These are phyloP conservation scores for Drosophila ironensis DNA, from an alignment of 1,140 invertebrate species.

Conservation along the genomic window DNA sequence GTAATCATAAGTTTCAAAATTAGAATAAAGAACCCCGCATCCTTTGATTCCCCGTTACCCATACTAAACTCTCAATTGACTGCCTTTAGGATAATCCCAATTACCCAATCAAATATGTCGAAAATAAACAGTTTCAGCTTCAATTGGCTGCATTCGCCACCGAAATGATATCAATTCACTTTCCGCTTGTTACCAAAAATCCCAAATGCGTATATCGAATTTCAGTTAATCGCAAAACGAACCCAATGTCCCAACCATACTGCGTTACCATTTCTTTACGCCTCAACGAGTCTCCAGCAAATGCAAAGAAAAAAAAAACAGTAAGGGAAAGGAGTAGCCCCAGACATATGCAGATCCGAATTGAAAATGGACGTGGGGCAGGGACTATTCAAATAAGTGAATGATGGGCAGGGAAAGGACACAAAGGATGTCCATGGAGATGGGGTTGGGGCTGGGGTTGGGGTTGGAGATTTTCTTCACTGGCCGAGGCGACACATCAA, in stretches of 20 bases:
- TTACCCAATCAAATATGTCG: background rate
- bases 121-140: background rate
- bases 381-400: conserved; percentile 48
- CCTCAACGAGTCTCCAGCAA: background rate
- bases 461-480: background rate
- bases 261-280: background rate
- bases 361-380: conserved; percentile 19
- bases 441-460: background rate
- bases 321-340: background rate
- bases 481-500: conserved; percentile 43
- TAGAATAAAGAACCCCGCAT: no score
- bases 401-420: conserved; percentile 14
- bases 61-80: no score
- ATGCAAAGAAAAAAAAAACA: background rate
- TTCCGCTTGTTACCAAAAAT: conserved; percentile 14
- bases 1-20: no score
- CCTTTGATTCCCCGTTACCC: no score
- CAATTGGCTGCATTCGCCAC: background rate
- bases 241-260: conserved; percentile 26
- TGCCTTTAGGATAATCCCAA: background rate
- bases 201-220: conserved; percentile 37
- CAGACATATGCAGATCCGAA: conserved; percentile 2
- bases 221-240: conserved; percentile 43
- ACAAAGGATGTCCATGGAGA: background rate
- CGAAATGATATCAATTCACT: conserved; percentile 4